A percentile compares a stretch with the other conserved stretches of the same genome.
These are phyloP conservation scores for Syrrhaptes paradoxus DNA, from an alignment of 2,113 vertebrate species.

Conservation along the genomic window DNA sequence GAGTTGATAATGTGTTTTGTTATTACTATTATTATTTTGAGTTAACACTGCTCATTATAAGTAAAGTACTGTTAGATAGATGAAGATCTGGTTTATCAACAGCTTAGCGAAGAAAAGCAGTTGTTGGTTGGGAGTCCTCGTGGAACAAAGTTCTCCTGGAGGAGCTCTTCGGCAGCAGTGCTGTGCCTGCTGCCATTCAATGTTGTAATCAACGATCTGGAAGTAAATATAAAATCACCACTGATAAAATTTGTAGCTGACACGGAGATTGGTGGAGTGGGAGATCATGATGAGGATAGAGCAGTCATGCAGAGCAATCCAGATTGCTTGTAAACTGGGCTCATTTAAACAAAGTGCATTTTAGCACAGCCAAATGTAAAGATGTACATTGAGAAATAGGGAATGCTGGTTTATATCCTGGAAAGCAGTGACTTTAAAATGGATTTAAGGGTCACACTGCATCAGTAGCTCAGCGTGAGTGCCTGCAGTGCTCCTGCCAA, in stretches of 20 bases:
- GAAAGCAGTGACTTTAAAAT: not conserved
- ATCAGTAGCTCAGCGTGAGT: not conserved
- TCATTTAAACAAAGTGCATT: slow-evolving; percentile 15
- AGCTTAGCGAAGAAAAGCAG: not conserved
- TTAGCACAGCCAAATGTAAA: not conserved
- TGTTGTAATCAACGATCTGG: not conserved
- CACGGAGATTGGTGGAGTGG: not conserved
- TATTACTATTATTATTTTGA: not conserved
- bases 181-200: not conserved
- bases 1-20: not conserved
- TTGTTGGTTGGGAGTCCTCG: not conserved
- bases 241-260: slow-evolving; percentile 31
- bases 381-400: not conserved
- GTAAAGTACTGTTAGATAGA: not conserved
- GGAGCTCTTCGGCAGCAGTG: not conserved
- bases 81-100: not conserved
- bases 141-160: not conserved
- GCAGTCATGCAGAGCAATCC: slow-evolving; percentile 43
- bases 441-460: not conserved
- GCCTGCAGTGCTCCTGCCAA: rapidly evolving
- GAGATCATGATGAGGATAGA: slow-evolving; percentile 20
- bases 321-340: not conserved
- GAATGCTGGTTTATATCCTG: not conserved
- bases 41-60: not conserved
- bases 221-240: slow-evolving; percentile 48